Conservation (phyloP, 1,140 invertebrate genomes). For the Papilio glaucus region DNA sequence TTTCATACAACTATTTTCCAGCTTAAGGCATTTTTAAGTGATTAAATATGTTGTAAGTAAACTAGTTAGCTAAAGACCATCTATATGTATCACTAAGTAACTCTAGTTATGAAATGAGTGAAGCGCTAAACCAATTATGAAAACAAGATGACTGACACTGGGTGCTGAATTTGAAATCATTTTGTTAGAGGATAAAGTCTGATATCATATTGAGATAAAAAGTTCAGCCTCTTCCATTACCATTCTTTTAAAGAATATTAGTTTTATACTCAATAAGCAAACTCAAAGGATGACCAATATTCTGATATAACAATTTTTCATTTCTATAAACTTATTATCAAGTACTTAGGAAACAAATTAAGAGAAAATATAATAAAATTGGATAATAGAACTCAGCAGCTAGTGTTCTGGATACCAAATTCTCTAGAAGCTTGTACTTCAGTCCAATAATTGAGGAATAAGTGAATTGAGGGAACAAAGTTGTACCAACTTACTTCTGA, state of each 20-base stretch:
- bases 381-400: not conserved
- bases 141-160: not conserved
- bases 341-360: not conserved
- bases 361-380: not conserved
- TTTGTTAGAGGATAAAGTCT: not conserved
- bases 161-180: not conserved
- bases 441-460: not conserved
- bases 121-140: not conserved
- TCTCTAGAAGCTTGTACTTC: not conserved
- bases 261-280: not conserved
- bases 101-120: not conserved
- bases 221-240: not conserved
- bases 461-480: not conserved
- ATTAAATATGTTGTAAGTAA: not conserved
- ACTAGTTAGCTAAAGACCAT: not conserved
- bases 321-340: not conserved
- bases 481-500: conserved; percentile 74
- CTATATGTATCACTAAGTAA: not conserved
- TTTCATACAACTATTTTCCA: too few species aligned
- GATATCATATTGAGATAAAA: not conserved
- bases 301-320: not conserved
- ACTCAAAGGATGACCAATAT: not conserved
- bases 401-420: not conserved
- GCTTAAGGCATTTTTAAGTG: too few species aligned
- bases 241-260: not conserved